These are phyloP conservation scores for Psilopogon haemacephalus DNA, from an alignment of 2,113 vertebrate genomes.

Conservation along the genomic window DNA sequence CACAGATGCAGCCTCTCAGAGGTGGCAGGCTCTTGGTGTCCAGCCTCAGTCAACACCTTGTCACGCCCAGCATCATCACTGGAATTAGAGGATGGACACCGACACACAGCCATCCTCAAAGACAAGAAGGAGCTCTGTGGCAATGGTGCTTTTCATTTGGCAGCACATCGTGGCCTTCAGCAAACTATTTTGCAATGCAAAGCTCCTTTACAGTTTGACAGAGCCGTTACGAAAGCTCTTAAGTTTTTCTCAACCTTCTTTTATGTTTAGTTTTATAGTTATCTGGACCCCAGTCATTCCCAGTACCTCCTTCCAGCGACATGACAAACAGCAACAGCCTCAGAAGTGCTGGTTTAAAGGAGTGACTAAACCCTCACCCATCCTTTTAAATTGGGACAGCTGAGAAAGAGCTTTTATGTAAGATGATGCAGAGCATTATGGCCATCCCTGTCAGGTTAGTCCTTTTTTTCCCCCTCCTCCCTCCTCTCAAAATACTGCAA, in stretches of 20 bases:
- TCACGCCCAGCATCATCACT: background rate
- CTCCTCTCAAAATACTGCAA: background rate
- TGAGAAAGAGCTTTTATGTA: constrained; percentile 19
- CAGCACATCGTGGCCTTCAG: background rate
- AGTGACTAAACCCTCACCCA: constrained; percentile 18
- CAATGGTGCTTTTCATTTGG: background rate
- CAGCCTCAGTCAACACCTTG: background rate
- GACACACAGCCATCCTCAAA: background rate
- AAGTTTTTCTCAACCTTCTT: background rate
- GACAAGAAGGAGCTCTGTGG: background rate
- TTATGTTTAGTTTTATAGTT: background rate
- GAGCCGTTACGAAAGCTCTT: background rate
- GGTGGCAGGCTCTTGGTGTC: background rate
- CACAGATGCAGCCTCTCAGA: rapidly evolving
- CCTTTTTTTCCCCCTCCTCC: background rate
- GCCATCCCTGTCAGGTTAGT: background rate
- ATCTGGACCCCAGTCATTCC: background rate
- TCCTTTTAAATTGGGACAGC: constrained; percentile 16
- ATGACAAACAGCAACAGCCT: background rate
- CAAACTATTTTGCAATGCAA: background rate
- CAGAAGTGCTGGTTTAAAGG: background rate
- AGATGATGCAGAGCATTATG: background rate
- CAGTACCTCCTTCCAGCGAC: background rate
- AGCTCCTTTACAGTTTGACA: background rate
- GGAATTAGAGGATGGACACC: background rate